phyloP scores from a whole-genome alignment of 1,140 invertebrate genomes.

The Dendrolimus punctatus region DNA sequence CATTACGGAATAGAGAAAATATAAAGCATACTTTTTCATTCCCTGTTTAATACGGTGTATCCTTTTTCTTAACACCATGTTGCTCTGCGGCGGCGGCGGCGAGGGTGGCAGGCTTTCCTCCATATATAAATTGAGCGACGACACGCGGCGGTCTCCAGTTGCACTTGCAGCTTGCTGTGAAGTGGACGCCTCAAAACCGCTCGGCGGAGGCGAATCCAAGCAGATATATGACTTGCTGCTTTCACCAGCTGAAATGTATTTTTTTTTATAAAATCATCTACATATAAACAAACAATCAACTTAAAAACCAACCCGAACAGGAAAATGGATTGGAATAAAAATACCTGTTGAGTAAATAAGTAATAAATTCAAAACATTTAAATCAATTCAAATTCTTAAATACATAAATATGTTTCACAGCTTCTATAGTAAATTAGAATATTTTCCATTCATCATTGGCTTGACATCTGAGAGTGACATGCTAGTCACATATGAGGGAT shows the following conservation, averaged over 20 bases:
- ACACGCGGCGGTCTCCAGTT: slow-evolving; percentile 53
- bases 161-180: slow-evolving; percentile 53
- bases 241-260: slow-evolving; percentile 67
- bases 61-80: slow-evolving; percentile 87
- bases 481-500: too few species aligned
- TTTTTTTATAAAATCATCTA: not conserved
- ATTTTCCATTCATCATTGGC: too few species aligned
- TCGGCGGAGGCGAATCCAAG: slow-evolving; percentile 74
- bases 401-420: too few species aligned
- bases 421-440: too few species aligned
- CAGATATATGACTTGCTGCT: slow-evolving; percentile 77
- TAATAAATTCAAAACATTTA: too few species aligned
- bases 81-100: slow-evolving; percentile 81
- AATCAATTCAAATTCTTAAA: too few species aligned
- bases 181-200: slow-evolving; percentile 56
- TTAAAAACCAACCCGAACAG: not conserved
- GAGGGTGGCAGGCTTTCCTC: slow-evolving; percentile 73
- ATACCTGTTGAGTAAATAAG: too few species aligned
- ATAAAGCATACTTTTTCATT: slow-evolving; percentile 81
- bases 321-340: too few species aligned
- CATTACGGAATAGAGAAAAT: not conserved
- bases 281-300: not conserved
- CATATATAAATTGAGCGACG: slow-evolving; percentile 62
- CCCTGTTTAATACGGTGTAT: slow-evolving; percentile 90
- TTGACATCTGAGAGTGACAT: too few species aligned